Percentiles rank a stretch among this genome's conserved stretches.
phyloP scores from a whole-genome alignment of 2,888 invertebrate species.

The Mamestra brassicae region DNA sequence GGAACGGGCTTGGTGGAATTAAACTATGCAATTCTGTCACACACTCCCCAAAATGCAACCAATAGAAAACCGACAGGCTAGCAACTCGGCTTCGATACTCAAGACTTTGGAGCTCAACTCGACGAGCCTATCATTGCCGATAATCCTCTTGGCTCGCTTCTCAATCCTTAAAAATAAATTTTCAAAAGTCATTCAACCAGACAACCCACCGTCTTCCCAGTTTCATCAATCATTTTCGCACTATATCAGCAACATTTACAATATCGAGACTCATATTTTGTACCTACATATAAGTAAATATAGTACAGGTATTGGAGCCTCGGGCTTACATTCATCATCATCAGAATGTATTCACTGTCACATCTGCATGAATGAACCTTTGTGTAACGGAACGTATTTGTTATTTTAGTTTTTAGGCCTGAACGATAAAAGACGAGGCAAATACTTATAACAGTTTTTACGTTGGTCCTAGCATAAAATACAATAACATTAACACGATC shows the following conservation, averaged over 20 bases:
- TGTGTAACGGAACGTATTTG: slow-evolving; percentile 8
- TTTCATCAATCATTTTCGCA: neutral
- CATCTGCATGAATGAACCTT: slow-evolving; percentile 17
- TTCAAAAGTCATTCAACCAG: neutral
- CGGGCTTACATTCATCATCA: slow-evolving; percentile 47
- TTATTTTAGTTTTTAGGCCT: slow-evolving; percentile 18
- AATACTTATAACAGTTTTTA: neutral
- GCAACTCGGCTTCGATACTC: too few relatives aligned
- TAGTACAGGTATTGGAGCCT: neutral
- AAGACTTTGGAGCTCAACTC: too few relatives aligned
- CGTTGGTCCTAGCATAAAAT: neutral
- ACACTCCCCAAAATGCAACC: too few relatives aligned
- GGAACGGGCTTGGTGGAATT: too few relatives aligned
- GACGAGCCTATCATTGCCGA: too few relatives aligned
- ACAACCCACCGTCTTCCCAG: neutral
- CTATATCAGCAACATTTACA: slow-evolving; percentile 32
- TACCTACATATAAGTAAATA: neutral
- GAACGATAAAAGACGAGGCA: neutral
- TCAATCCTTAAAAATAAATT: neutral
- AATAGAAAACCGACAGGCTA: too few relatives aligned
- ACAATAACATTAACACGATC: too few relatives aligned
- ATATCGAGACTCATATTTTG: slow-evolving; percentile 26
- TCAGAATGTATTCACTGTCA: slow-evolving; percentile 43
- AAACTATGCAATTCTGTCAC: too few relatives aligned
- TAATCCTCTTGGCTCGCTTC: too few relatives aligned